Conservation (phyloP, 2,113 vertebrate species). For the Pandion haliaetus region DNA sequence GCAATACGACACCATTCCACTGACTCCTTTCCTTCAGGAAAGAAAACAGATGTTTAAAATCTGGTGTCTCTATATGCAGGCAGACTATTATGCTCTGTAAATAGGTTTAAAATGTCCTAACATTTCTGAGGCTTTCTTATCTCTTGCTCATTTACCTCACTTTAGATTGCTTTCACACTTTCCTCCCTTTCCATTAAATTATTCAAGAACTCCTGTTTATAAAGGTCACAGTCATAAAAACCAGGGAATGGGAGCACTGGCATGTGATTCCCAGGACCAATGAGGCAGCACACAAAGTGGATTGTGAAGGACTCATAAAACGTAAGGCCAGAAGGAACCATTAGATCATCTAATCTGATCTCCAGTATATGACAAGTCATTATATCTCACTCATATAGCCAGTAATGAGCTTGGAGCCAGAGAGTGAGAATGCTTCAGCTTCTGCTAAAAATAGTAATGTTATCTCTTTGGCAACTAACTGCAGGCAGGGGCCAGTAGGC, state of each 20-base stretch:
- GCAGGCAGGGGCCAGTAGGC: neutral
- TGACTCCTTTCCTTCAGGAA: neutral
- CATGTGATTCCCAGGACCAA: slow-evolving; percentile 17
- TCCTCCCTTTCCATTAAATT: slow-evolving; percentile 20
- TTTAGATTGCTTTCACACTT: slow-evolving; percentile 49
- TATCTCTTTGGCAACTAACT: neutral
- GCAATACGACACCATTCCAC: neutral
- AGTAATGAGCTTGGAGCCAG: neutral
- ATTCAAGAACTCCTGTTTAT: slow-evolving; percentile 40
- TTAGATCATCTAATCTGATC: slow-evolving; percentile 2
- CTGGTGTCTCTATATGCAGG: neutral
- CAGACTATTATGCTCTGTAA: slow-evolving; percentile 28
- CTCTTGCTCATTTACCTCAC: slow-evolving; percentile 17
- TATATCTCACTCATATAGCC: neutral
- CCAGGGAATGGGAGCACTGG: neutral
- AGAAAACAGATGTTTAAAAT: slow-evolving; percentile 6
- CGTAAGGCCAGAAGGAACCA: neutral
- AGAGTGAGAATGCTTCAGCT: neutral
- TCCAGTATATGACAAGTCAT: neutral
- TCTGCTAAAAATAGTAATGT: neutral
- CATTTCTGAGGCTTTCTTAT: slow-evolving; percentile 34
- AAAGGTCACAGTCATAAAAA: slow-evolving; percentile 50
- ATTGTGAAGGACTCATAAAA: slow-evolving; percentile 27
- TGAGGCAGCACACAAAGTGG: neutral
- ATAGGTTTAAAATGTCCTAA: slow-evolving; percentile 49